These are phyloP conservation scores for Prunella fulvescens DNA, from an alignment of 2,113 vertebrate species.

Conservation along the genomic window DNA sequence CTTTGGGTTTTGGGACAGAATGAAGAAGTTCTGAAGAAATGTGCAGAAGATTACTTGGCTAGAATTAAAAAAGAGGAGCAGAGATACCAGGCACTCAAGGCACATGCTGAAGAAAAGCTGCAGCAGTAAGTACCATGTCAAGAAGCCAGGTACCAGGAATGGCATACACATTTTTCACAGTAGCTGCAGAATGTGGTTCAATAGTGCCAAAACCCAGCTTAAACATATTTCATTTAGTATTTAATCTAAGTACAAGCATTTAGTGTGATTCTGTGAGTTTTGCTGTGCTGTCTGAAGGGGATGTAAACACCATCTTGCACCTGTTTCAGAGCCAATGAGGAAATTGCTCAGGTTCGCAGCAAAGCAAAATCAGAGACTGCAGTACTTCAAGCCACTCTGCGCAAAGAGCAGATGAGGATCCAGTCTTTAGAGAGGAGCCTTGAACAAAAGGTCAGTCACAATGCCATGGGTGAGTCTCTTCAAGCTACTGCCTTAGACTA, in stretches of 20 bases:
- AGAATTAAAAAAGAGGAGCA: slow-evolving; percentile 85
- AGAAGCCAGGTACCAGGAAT: not conserved
- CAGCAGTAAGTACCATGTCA: slow-evolving; percentile 65
- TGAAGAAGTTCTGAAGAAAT: slow-evolving; percentile 87
- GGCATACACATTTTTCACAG: not conserved
- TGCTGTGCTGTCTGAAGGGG: not conserved
- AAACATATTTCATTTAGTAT: not conserved
- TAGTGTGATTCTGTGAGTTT: not conserved
- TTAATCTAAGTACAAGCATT: not conserved
- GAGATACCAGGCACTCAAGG: slow-evolving; percentile 88
- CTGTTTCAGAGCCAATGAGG: slow-evolving; percentile 81
- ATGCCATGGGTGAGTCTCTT: not conserved
- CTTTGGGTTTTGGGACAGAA: slow-evolving; percentile 72
- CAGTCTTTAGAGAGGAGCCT: slow-evolving; percentile 86
- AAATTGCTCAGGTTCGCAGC: slow-evolving; percentile 83
- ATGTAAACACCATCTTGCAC: not conserved
- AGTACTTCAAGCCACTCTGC: slow-evolving; percentile 81
- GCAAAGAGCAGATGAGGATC: slow-evolving; percentile 85
- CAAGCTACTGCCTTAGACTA: not conserved
- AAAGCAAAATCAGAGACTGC: slow-evolving; percentile 78
- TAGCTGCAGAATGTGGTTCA: not conserved
- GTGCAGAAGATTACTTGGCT: slow-evolving; percentile 79
- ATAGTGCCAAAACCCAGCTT: not conserved
- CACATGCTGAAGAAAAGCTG: slow-evolving; percentile 90
- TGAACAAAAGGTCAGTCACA: slow-evolving; percentile 84